phyloP scores from a whole-genome alignment of 2,888 invertebrate genomes.

The Exephanes ischioxanthus region DNA sequence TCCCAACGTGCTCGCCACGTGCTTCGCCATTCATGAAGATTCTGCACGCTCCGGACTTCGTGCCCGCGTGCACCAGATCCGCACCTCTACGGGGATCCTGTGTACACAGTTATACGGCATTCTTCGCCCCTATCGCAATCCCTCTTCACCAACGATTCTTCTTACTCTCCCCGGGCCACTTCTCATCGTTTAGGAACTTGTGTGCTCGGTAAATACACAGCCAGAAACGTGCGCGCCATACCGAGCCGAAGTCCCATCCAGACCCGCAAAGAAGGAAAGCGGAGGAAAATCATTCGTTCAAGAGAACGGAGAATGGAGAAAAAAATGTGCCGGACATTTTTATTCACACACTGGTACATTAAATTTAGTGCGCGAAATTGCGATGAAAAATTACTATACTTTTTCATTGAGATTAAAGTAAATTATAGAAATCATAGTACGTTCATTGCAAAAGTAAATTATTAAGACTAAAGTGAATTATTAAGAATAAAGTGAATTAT shows the following conservation, averaged over 20 bases:
- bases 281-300: background rate
- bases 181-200: conserved; percentile 13
- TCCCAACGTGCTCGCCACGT: conserved; percentile 71
- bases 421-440: too few relatives aligned
- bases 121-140: conserved; percentile 40
- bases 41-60: conserved; percentile 63
- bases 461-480: too few relatives aligned
- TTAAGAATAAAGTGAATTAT: too few relatives aligned
- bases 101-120: background rate
- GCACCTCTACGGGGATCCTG: conserved; percentile 1
- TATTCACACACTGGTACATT: too few relatives aligned
- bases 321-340: too few relatives aligned
- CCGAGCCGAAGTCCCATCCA: background rate
- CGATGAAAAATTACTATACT: too few relatives aligned
- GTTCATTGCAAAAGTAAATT: too few relatives aligned
- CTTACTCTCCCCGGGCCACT: conserved; percentile 10
- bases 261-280: background rate
- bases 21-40: conserved; percentile 71
- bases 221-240: conserved; percentile 2
- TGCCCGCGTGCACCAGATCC: conserved; percentile 20
- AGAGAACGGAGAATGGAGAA: background rate
- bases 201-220: background rate
- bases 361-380: too few relatives aligned
- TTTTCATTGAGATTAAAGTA: too few relatives aligned
- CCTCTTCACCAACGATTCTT: conserved; percentile 62